These are phyloP conservation scores for Penaeus monodon DNA, from an alignment of 2,888 invertebrate genomes.

Conservation along the genomic window DNA sequence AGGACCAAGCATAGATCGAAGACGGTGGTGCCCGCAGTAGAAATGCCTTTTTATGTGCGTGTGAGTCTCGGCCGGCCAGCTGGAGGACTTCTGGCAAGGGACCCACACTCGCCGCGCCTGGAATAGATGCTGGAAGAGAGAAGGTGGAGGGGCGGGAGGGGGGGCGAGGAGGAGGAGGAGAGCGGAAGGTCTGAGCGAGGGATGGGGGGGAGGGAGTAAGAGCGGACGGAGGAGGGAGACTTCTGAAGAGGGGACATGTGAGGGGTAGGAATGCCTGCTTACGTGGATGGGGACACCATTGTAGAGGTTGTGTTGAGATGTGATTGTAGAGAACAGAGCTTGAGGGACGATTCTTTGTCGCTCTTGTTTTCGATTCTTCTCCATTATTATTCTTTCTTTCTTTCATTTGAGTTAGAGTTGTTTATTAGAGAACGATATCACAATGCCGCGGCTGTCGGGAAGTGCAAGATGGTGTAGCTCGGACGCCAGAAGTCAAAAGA, in stretches of 20 bases:
- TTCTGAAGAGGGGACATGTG: background rate
- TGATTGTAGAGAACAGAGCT: no score
- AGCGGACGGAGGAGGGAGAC: constrained; percentile 22
- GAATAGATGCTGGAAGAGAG: constrained; percentile 40
- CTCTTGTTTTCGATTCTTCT: no score
- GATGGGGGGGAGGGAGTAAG: constrained; percentile 17
- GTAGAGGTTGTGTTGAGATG: no score
- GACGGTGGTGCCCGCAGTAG: constrained; percentile 47
- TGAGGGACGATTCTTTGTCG: no score
- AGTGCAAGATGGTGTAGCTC: no score
- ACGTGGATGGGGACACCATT: no score
- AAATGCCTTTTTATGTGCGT: constrained; percentile 59
- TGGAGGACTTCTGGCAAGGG: constrained; percentile 39
- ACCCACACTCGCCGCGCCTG: constrained; percentile 45
- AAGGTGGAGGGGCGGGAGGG: constrained; percentile 10
- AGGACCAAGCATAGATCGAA: constrained; percentile 44
- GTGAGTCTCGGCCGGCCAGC: constrained; percentile 47
- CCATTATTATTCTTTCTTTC: no score
- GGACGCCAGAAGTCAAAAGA: no score
- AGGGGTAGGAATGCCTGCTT: background rate
- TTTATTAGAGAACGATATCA: no score
- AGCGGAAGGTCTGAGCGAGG: constrained; percentile 17
- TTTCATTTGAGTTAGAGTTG: no score
- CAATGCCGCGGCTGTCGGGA: no score
- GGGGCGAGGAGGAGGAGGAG: constrained; percentile 27